Conservation (phyloP, 2,113 vertebrate genomes). For the Rafetus swinhoei region DNA sequence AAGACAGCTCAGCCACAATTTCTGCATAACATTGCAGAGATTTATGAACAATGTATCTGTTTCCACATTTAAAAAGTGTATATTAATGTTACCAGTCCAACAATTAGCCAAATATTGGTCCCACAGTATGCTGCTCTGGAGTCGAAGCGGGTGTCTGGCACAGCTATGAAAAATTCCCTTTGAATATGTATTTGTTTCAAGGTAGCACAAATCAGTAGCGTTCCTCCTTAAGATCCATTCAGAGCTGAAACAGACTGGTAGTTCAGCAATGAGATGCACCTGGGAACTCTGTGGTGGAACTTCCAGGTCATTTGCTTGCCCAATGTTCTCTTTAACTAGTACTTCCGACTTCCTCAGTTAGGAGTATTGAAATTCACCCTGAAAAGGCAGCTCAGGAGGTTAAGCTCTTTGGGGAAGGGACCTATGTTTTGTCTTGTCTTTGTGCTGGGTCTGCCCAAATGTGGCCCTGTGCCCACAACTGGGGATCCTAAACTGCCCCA, state of each 20-base stretch:
- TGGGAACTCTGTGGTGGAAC: background rate
- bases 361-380: background rate
- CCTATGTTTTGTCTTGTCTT: background rate
- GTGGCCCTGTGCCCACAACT: background rate
- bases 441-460: rapidly evolving
- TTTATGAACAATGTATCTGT: rapidly evolving
- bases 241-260: background rate
- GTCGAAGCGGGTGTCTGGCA: background rate
- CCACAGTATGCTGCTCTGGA: background rate
- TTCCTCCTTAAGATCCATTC: background rate
- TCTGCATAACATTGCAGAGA: background rate
- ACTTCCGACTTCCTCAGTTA: background rate
- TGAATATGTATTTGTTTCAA: no score
- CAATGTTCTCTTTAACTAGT: rapidly evolving
- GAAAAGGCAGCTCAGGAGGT: background rate
- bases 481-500: background rate
- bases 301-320: background rate
- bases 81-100: background rate
- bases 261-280: background rate
- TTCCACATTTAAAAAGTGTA: background rate
- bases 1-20: background rate
- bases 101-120: background rate
- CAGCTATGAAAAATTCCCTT: background rate
- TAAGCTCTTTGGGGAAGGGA: background rate
- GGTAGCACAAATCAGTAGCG: background rate